phyloP scores from a whole-genome alignment of 2,113 vertebrate species.

The Agelaius phoeniceus region DNA sequence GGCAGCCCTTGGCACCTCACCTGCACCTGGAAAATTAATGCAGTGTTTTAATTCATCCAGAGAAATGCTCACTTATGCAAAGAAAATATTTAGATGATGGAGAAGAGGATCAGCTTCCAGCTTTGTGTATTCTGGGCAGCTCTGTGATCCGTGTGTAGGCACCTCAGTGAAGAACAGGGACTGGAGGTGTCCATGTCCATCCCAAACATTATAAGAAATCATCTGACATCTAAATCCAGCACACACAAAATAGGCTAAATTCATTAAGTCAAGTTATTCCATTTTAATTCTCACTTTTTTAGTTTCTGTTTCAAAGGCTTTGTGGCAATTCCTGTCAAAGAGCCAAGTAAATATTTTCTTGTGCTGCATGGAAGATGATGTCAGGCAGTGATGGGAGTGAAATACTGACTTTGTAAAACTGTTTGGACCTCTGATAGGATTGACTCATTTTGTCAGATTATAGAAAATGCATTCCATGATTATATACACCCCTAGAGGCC shows the following conservation, averaged over 20 bases:
- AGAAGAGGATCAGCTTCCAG: neutral
- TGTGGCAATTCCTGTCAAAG: neutral
- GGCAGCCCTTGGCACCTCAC: neutral
- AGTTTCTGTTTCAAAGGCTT: neutral
- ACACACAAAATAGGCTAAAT: neutral
- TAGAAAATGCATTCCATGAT: conserved; percentile 11
- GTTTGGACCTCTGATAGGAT: conserved; percentile 10
- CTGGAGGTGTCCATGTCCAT: neutral
- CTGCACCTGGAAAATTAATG: neutral
- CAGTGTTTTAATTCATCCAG: neutral
- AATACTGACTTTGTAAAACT: neutral
- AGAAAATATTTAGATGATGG: neutral
- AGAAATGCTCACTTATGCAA: neutral
- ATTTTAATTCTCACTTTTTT: neutral
- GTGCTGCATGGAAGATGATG: conserved; percentile 3
- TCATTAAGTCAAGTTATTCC: neutral
- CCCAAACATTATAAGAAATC: rapidly evolving
- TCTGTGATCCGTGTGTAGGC: neutral
- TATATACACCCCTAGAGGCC: neutral
- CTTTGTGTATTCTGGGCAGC: neutral
- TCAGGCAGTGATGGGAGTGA: conserved; percentile 23
- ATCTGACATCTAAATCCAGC: neutral
- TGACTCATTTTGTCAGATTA: conserved; percentile 36
- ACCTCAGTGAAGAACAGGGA: neutral
- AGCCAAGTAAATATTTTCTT: conserved; percentile 33